Evolutionary conservation across 2,797 vertebrate genomes (phyloP).

Genomic region (Poecilia gillii): DNA sequence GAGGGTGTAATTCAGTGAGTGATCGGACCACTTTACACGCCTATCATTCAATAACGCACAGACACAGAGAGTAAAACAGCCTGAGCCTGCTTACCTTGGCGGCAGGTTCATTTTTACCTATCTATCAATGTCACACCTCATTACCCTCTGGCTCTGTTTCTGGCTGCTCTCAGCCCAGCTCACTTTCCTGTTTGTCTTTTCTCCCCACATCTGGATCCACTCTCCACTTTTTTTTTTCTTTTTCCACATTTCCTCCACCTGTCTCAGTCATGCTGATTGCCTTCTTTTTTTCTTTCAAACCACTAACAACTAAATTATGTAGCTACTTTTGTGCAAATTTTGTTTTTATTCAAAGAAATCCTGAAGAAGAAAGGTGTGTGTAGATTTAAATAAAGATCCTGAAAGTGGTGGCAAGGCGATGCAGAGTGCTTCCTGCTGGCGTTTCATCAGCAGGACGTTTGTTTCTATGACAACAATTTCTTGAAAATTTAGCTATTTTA

Average conservation of each 20-base stretch:
- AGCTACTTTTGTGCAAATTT: neutral
- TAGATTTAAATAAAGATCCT: neutral
- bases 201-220: constrained; percentile 19
- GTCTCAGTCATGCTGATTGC: neutral
- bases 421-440: neutral
- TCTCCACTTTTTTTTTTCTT: neutral
- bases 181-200: constrained; percentile 27
- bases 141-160: constrained; percentile 41
- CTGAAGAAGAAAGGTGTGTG: neutral
- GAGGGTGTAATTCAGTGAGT: constrained; percentile 64
- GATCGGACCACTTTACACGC: constrained; percentile 55
- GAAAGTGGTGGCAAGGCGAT: neutral
- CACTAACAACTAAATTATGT: neutral
- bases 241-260: neutral
- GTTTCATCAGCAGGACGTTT: neutral
- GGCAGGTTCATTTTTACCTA: constrained; percentile 54
- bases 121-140: constrained; percentile 55
- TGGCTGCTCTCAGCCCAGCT: constrained; percentile 27
- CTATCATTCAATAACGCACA: constrained; percentile 54
- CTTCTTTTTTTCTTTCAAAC: neutral
- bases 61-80: constrained; percentile 34
- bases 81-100: constrained; percentile 46
- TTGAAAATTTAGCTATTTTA: neutral
- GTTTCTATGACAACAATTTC: constrained; percentile 11
- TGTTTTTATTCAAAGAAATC: neutral